Base-by-base conservation (phyloP, 1,140 invertebrate species). In the Eurosta solidaginis region DNA sequence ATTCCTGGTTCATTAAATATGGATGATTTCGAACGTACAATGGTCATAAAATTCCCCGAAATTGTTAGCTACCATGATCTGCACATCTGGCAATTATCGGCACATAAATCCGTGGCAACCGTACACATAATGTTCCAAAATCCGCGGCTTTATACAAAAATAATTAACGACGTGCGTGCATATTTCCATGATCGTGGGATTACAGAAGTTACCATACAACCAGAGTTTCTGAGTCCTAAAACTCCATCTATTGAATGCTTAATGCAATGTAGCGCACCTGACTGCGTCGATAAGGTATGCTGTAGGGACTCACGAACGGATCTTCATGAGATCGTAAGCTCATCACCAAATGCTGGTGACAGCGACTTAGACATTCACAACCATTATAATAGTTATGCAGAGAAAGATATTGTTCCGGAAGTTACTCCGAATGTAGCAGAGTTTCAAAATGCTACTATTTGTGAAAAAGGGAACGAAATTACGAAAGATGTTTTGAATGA, bases 61-160 rank as follows among this genome's bases (percentile, higher is more conserved):
- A 93, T 96, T 50, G 89, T 94, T 0, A 94, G 93, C 81, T 91
- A 96, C 14, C 94, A 96, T 81, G 94, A 96, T 86, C 89, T 96
- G 17, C 94, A 96, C 80, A 91, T 96, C 3, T 96, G 94, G 94
- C 92, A 94, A 80, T 85, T 96, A 45, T 93, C 93, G 0, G 90
- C 91, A 12, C 88, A 90, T 33, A 92, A 93, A 88, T 91, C 93
- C 22, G 92, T 94, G 73, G 92, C 92, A 3, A 94, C 93, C 0
- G 92, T 91, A n/a, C 93, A 94, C 83, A 92, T 94, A 22, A 92
- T 93, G 81, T 93, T 94, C 83, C 87, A 91, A 76, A 91, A 92
- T 87, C 90, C 91, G 50, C 90, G 89, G 82, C 78, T 86, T 0
- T 84, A 86, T 78, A 44, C 81, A 33, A 89, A 87, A 81, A 92